Conservation (phyloP, 2,797 vertebrate genomes). For the Galagoides demidoff region DNA sequence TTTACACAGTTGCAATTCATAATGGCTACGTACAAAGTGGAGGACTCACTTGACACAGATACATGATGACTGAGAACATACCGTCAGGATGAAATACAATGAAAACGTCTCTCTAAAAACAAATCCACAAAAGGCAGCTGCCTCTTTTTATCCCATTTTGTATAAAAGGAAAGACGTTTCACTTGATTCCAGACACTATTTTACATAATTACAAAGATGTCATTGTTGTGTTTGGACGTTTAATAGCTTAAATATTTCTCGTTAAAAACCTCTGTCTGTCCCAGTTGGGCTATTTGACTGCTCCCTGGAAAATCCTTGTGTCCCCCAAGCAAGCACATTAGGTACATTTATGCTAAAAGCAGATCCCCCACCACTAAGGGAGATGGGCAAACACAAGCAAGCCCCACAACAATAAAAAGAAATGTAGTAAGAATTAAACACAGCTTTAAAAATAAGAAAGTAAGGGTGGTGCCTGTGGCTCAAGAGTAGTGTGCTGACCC, state of each 20-base stretch:
- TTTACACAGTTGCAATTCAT: background rate
- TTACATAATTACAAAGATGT: conserved; percentile 27
- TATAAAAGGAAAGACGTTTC: background rate
- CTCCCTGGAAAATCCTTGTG: background rate
- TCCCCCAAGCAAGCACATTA: background rate
- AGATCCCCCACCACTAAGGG: background rate
- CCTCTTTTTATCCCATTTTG: background rate
- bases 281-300: background rate
- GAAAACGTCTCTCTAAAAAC: background rate
- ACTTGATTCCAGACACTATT: conserved; percentile 12
- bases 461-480: rapidly evolving
- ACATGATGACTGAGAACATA: background rate
- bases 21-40: background rate
- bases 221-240: background rate
- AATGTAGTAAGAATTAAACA: background rate
- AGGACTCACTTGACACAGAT: background rate
- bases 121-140: background rate
- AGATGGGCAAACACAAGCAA: background rate
- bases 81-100: background rate
- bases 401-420: background rate
- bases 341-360: background rate
- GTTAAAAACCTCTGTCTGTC: background rate
- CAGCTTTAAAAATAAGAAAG: background rate
- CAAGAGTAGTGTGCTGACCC: too few relatives aligned
- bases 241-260: background rate